phyloP scores from a whole-genome alignment of 2,797 vertebrate genomes.

The Gallirallus australis region DNA sequence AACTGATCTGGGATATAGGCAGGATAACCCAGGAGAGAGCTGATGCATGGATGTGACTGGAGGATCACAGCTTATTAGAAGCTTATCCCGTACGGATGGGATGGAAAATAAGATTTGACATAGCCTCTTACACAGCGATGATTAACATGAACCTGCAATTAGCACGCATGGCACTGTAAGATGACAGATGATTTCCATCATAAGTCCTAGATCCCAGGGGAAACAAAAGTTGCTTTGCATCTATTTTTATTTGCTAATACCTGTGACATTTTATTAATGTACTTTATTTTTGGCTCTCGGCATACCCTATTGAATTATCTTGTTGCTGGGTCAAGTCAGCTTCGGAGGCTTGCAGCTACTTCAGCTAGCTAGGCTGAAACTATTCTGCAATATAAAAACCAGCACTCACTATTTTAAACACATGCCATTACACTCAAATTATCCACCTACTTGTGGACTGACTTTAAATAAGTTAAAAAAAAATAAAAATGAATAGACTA shows the following conservation, averaged over 20 bases:
- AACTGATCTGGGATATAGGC: background rate
- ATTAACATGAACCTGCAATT: constrained; percentile 47
- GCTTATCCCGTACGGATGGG: constrained; percentile 28
- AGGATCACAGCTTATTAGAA: constrained; percentile 37
- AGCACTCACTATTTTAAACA: constrained; percentile 58
- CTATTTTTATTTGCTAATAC: constrained; percentile 23
- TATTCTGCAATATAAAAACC: constrained; percentile 38
- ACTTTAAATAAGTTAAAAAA: constrained; percentile 49
- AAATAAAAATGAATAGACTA: background rate
- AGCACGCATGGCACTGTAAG: background rate
- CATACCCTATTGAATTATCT: background rate
- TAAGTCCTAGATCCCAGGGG: background rate
- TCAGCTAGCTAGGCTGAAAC: constrained; percentile 3
- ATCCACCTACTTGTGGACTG: constrained; percentile 57
- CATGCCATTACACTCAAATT: constrained; percentile 63
- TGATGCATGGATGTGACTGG: background rate
- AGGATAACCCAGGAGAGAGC: background rate
- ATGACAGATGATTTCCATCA: constrained; percentile 29
- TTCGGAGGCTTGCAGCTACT: constrained; percentile 16
- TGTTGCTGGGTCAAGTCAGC: constrained; percentile 30
- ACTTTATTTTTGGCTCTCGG: background rate
- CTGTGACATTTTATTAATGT: background rate
- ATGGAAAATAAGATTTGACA: constrained; percentile 54
- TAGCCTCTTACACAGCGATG: background rate
- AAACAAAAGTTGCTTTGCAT: background rate